Evolutionary conservation across 2,113 vertebrate genomes (phyloP), one percentile per base, ranked within the genome.

Genomic region (Poecile atricapillus): DNA sequence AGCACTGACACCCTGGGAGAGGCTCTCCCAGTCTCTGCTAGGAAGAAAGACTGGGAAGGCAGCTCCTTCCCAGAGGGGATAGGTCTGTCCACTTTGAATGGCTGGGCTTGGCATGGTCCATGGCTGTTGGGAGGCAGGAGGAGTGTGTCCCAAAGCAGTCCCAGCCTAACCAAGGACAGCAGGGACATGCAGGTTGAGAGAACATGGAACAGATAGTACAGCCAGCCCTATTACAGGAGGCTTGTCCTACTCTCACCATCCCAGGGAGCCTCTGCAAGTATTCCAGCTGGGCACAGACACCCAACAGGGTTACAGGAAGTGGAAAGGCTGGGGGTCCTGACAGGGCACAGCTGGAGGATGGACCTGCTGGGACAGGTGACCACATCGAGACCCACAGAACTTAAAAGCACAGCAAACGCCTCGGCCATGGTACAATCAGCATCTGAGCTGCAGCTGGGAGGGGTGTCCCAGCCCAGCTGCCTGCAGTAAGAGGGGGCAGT

Each of bases 1-100:
- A 81, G 59, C 43, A 50, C 39, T 1, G 5, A 24, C 23, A 4
- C 10, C 24, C 17, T 0, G 0, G 43, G 44, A 90, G 19, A 70
- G 24, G 59, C 12, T 87, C 43, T 82, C 28, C 13, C 8, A 16
- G 30, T 63, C 58, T 46, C 46, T 22, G 4, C 16, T 30, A 55
- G 50, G 46, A 68, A 67, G 58, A 85, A 87, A 68, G 24, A 21
- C 44, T 44, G 55, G 75, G 55, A 69, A 83, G 5, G 14, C 4
- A 19, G 20, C 15, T 91, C 33, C 10, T 77, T 92, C 56, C 24
- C 27, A 19, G 56, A 81, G 8, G 31, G 13, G 16, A 63, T 16
- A 55, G 16, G 12, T 49, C 44, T 67, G 15, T 33, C 18, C 21
- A 7, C 25, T 39, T 8, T 0, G 0, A 64, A 39, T 12, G 5